Evolutionary conservation across 1,140 invertebrate species (phyloP).

Genomic region (Hirudo medicinalis): DNA sequence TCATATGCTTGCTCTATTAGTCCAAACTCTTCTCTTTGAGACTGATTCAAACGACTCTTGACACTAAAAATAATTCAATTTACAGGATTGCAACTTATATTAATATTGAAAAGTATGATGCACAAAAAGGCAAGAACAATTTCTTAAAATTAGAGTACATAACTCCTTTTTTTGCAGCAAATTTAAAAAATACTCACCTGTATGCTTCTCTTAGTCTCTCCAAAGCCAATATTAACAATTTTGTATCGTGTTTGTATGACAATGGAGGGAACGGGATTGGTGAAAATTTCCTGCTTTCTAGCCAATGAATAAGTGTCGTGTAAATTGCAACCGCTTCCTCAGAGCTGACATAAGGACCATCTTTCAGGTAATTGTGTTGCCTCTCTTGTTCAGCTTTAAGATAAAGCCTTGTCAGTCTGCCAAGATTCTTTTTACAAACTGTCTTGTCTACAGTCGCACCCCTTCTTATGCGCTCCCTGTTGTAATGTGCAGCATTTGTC

Average conservation of each 20-base stretch:
- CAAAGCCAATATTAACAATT: constrained; percentile 85
- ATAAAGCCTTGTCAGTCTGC: constrained; percentile 84
- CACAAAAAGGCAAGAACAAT: too few species aligned
- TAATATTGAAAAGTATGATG: too few species aligned
- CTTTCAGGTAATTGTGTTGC: constrained; percentile 95
- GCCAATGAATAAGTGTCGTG: constrained; percentile 97
- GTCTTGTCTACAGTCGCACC: constrained; percentile 73
- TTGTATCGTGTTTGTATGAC: constrained; percentile 98
- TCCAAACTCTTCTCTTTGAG: constrained; percentile 93
- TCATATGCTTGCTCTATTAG: constrained; percentile 99
- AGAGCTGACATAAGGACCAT: constrained; percentile 96
- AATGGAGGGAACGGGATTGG: constrained; percentile 97
- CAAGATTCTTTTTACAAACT: constrained; percentile 98
- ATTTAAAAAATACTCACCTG: constrained; percentile 43
- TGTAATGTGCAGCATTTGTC: constrained; percentile 99
- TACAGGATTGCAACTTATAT: constrained; percentile 3
- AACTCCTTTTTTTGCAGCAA: too few species aligned
- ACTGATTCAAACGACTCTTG: constrained; percentile 94
- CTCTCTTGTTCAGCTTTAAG: constrained; percentile 97
- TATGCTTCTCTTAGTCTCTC: constrained; percentile 97
- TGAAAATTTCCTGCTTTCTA: constrained; percentile 91
- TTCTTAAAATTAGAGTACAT: too few species aligned
- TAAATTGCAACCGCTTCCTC: constrained; percentile 99
- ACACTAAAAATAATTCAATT: constrained; percentile 53
- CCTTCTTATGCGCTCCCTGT: constrained; percentile 66